Evolutionary conservation across 2,113 vertebrate species (phyloP), one percentile per base, ranked within the genome.

Genomic region (Propithecus coquereli): DNA sequence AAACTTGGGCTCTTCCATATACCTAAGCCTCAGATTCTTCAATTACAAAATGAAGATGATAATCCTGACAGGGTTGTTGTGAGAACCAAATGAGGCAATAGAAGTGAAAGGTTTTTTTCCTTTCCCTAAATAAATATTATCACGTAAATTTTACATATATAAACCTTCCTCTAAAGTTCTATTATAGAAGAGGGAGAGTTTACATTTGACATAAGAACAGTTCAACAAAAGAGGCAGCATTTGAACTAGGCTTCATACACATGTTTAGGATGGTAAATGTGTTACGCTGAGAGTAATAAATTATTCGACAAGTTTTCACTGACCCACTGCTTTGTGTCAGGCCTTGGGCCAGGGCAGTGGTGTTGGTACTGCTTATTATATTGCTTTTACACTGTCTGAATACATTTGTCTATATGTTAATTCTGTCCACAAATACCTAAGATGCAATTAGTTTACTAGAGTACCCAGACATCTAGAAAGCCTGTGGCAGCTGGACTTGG

Each of bases 91-190:
- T 66, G 14, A 43, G 71, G 32, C 50, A 65, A 93, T 10, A 45
- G 37, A 90, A 83, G 61, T 14, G 34, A 92, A 95, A 81, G 37
- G 2, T 2, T 85, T 91, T 90, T 70, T 93, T 87, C 54, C 18
- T 89, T 68, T 79, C 32, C 32, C 18, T 95, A 71, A 77, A 84
- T 95, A 74, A 90, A 90, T 30, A 93, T 91, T 52, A 77, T 40
- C 70, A 47, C 34, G 66, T 63, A 61, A 63, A 68, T 22, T 54
- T 66, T 25, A 59, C 2, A 81, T 52, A 71, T 5, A 54, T 3
- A 91, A 52, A 65, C 54, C 84, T 66, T 59, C 40, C 47, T 59
- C 32, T 80, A 43, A 45, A 40, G 16, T 82, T 77, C 32, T 52
- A 27, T 12, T 77, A 76, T 5, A 71, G 27, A 86, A 76, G n/a